Evolutionary conservation across 1,140 invertebrate species (phyloP).

Genomic region (Hyles euphorbiae): DNA sequence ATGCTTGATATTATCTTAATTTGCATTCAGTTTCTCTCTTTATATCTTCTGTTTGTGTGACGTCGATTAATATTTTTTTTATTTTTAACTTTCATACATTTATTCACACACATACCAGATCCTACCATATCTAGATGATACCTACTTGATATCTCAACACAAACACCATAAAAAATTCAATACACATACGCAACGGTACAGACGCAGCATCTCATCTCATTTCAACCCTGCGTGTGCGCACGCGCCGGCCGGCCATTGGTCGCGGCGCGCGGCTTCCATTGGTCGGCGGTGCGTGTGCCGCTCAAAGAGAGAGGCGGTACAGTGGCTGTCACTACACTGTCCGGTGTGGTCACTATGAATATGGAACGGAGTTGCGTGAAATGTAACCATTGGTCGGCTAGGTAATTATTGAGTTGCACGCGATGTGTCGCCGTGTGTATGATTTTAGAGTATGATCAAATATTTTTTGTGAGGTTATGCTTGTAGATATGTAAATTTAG

Average conservation of each 20-base stretch:
- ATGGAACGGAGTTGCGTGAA: slow-evolving; percentile 28
- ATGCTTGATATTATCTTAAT: too few species aligned
- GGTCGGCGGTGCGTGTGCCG: slow-evolving; percentile 36
- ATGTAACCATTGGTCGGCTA: slow-evolving; percentile 5
- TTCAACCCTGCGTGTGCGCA: slow-evolving; percentile 41
- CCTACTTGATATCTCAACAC: too few species aligned
- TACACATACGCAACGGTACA: too few species aligned
- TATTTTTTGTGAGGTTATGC: too few species aligned
- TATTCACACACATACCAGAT: too few species aligned
- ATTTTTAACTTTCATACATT: too few species aligned
- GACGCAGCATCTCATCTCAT: background rate
- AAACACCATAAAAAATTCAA: too few species aligned
- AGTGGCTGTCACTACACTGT: slow-evolving; percentile 41
- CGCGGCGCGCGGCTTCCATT: slow-evolving; percentile 34
- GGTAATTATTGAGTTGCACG: background rate
- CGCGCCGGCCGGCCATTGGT: slow-evolving; percentile 50
- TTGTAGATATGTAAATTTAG: too few species aligned
- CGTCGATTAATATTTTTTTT: too few species aligned
- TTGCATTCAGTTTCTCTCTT: too few species aligned
- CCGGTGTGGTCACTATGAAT: slow-evolving; percentile 44
- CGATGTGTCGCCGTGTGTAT: background rate
- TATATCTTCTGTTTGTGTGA: too few species aligned
- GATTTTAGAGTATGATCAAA: background rate
- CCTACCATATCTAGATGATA: too few species aligned
- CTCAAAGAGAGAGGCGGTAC: slow-evolving; percentile 59